A percentile compares a stretch with the other conserved stretches of the same genome.
phyloP scores from a whole-genome alignment of 1,140 invertebrate genomes.

The Manduca sexta region DNA sequence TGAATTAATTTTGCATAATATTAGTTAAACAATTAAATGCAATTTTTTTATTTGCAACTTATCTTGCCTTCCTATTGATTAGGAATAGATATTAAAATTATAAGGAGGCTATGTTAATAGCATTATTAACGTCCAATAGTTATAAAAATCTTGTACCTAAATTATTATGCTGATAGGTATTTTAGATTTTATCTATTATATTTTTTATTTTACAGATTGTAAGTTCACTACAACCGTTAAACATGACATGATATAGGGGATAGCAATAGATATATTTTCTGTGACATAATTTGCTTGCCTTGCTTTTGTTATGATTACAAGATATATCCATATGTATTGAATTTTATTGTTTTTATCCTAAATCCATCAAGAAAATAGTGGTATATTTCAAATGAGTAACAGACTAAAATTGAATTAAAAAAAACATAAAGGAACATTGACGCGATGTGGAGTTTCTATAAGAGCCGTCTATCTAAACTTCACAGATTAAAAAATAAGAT shows the following conservation, averaged over 20 bases:
- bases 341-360: not conserved
- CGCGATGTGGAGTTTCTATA: too few species aligned
- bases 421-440: too few species aligned
- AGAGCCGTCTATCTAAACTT: too few species aligned
- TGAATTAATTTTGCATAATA: slow-evolving; percentile 8
- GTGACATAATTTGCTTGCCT: slow-evolving; percentile 5
- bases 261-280: slow-evolving; percentile 1
- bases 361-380: too few species aligned
- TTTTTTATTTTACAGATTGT: not conserved
- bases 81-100: slow-evolving; percentile 5
- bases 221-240: not conserved
- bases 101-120: slow-evolving; percentile 11
- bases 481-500: too few species aligned
- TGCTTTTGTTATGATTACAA: slow-evolving; percentile 1
- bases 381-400: too few species aligned
- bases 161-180: slow-evolving; percentile 11
- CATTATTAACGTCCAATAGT: slow-evolving; percentile 22
- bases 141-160: slow-evolving; percentile 17
- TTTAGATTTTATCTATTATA: slow-evolving; percentile 13
- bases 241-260: not conserved
- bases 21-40: slow-evolving; percentile 7
- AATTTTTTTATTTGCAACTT: slow-evolving; percentile 28
- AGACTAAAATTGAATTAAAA: too few species aligned
- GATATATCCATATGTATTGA: not conserved
- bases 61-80: slow-evolving; percentile 17